A percentile compares a stretch with the other conserved stretches of the same genome.
phyloP scores from a whole-genome alignment of 2,797 vertebrate genomes.

The Morus bassanus region DNA sequence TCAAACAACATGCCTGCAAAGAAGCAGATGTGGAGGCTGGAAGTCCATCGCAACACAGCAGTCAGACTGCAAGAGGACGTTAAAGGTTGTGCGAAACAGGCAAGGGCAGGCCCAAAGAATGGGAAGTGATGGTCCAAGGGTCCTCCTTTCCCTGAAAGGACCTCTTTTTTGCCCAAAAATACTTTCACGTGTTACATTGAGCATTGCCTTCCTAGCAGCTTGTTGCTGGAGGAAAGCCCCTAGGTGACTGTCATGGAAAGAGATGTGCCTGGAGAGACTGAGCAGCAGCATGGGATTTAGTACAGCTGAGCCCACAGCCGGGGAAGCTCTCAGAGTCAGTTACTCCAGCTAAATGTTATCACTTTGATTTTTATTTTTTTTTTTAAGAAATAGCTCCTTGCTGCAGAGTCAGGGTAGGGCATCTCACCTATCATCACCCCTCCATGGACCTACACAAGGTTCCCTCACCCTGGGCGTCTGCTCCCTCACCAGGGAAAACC shows the following conservation, averaged over 20 bases:
- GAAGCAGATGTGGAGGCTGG: background rate
- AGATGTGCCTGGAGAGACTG: background rate
- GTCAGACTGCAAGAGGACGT: background rate
- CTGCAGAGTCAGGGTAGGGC: background rate
- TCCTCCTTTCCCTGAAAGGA: background rate
- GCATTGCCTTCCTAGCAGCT: background rate
- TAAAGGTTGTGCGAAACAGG: background rate
- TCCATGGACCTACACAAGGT: background rate
- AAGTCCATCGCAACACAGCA: fast-evolving
- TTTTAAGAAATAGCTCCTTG: background rate
- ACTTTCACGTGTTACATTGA: background rate
- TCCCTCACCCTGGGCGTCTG: background rate
- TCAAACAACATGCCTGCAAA: background rate
- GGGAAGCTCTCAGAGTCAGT: background rate
- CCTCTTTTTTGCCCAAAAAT: background rate
- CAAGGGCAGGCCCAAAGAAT: background rate
- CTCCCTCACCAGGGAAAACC: too few relatives aligned
- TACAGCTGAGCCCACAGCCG: background rate
- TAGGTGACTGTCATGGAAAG: background rate
- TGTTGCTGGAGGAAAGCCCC: background rate
- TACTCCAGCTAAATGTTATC: background rate
- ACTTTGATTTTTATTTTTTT: background rate
- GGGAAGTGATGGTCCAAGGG: background rate
- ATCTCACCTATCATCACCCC: background rate
- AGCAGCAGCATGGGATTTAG: background rate